These are phyloP conservation scores for Carcharodon carcharias DNA, from an alignment of 2,797 vertebrate species.

Conservation along the genomic window DNA sequence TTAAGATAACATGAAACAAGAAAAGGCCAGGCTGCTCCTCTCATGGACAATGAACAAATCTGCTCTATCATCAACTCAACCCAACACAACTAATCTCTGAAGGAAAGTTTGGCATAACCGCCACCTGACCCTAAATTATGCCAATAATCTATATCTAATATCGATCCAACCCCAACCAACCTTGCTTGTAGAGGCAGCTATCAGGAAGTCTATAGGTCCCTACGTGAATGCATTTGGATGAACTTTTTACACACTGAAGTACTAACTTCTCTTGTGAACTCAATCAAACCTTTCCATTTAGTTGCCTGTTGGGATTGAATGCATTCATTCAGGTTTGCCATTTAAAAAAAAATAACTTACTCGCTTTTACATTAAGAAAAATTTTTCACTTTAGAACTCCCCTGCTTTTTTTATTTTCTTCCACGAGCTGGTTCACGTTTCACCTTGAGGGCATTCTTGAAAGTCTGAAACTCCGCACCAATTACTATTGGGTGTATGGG, in stretches of 20 bases:
- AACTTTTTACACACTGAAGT: neutral
- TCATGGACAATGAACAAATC: neutral
- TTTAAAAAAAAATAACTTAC: neutral
- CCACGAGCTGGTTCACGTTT: neutral
- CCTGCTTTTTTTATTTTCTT: neutral
- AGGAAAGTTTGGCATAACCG: neutral
- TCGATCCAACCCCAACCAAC: neutral
- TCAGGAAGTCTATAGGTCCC: neutral
- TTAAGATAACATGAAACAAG: neutral
- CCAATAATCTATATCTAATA: neutral
- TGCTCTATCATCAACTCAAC: neutral
- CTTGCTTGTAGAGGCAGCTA: neutral
- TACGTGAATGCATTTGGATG: neutral
- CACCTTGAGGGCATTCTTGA: neutral
- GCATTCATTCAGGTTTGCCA: neutral
- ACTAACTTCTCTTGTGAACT: neutral
- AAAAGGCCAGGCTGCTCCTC: neutral
- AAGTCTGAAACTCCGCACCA: neutral
- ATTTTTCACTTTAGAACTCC: neutral
- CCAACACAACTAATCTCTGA: neutral
- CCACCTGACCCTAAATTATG: neutral
- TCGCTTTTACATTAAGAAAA: neutral
- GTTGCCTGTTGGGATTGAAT: neutral
- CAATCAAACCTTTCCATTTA: neutral
- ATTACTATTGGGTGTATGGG: too few relatives aligned